Conservation (phyloP, 2,113 vertebrate genomes). For the Ornithorhynchus anatinus region DNA sequence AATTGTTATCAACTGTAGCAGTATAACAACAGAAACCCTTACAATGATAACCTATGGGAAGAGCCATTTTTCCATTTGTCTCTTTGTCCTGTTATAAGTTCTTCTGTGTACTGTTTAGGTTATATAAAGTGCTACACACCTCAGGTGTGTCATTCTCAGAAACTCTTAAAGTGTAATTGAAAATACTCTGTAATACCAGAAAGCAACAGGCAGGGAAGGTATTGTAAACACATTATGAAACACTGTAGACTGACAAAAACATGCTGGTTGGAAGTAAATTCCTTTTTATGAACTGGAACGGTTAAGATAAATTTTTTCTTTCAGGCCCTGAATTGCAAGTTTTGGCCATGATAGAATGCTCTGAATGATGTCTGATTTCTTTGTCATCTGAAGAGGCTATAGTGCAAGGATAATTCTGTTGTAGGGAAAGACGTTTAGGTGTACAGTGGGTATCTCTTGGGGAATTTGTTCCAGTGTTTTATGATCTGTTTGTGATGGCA, state of each 20-base stretch:
- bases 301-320: background rate
- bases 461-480: background rate
- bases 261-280: background rate
- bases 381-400: background rate
- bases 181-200: slow-evolving; percentile 22
- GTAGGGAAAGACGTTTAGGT: background rate
- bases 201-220: slow-evolving; percentile 22
- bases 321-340: background rate
- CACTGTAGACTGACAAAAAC: background rate
- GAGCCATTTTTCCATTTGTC: slow-evolving; percentile 1
- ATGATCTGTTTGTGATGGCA: no score
- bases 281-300: background rate
- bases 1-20: background rate
- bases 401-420: background rate
- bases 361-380: background rate
- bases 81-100: slow-evolving; percentile 8
- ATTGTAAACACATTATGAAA: background rate
- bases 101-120: background rate
- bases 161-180: slow-evolving; percentile 18
- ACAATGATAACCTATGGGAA: background rate
- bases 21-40: background rate
- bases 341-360: background rate
- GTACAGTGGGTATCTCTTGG: background rate
- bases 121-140: slow-evolving; percentile 13
- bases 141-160: slow-evolving; percentile 34